phyloP scores from a whole-genome alignment of 2,797 vertebrate genomes.

The Falco naumanni region DNA sequence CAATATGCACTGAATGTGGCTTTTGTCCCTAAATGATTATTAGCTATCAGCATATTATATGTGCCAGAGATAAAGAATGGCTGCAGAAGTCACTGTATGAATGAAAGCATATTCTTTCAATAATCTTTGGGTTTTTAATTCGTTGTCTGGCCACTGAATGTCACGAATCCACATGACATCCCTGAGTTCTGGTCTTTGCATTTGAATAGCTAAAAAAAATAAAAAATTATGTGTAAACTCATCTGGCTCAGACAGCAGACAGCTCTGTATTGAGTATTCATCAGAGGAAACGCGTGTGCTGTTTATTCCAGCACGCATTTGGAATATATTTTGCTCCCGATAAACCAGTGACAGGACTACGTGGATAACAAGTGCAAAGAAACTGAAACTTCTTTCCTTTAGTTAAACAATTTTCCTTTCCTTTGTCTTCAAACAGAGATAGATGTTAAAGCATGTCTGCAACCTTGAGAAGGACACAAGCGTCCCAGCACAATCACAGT shows the following conservation, averaged over 20 bases:
- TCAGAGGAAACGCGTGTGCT: not conserved
- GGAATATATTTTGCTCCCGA: conserved; percentile 37
- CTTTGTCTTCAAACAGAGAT: not conserved
- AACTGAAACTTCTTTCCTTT: not conserved
- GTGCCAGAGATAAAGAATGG: not conserved
- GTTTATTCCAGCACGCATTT: conserved; percentile 25
- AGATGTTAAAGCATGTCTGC: not conserved
- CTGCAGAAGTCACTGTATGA: not conserved
- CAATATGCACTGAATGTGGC: not conserved
- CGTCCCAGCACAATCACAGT: not conserved
- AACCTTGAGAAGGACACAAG: conserved; percentile 17
- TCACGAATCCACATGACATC: not conserved
- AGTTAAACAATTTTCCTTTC: not conserved
- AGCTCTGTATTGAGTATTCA: conserved; percentile 36
- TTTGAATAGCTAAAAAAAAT: not conserved
- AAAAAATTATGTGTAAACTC: not conserved
- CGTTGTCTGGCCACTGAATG: not conserved
- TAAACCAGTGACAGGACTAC: conserved; percentile 1
- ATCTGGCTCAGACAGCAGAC: not conserved
- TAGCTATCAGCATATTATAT: not conserved
- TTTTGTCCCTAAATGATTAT: not conserved
- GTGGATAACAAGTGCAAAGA: not conserved
- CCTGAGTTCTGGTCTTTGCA: not conserved
- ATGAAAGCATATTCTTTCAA: not conserved
- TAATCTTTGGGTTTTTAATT: not conserved